These are phyloP conservation scores for Poeciliopsis retropinna DNA, from an alignment of 2,113 vertebrate genomes.

Conservation along the genomic window DNA sequence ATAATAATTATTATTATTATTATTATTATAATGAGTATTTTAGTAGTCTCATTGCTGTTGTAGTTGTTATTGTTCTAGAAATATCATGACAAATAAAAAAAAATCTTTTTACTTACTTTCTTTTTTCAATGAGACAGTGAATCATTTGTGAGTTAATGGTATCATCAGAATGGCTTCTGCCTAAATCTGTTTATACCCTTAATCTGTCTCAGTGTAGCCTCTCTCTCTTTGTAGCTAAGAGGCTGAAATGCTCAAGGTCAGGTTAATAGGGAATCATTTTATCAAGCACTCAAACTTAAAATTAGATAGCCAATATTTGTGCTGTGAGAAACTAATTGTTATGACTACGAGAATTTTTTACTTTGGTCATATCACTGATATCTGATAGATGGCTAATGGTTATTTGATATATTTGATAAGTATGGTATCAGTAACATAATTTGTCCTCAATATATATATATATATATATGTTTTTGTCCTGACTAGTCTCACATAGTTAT, in stretches of 20 bases:
- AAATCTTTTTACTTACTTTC: neutral
- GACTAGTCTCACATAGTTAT: no score
- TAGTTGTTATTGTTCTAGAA: no score
- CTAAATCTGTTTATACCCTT: slow-evolving; percentile 5
- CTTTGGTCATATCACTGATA: neutral
- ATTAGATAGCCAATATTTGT: slow-evolving; percentile 55
- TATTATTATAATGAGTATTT: no score
- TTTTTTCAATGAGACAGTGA: neutral
- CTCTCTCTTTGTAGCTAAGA: slow-evolving; percentile 28
- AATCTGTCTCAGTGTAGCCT: slow-evolving; percentile 39
- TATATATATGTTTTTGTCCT: no score
- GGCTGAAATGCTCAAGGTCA: slow-evolving; percentile 35
- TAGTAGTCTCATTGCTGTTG: no score
- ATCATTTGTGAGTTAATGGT: neutral
- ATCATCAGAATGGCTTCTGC: slow-evolving; percentile 11
- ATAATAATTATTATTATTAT: no score
- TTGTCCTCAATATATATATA: no score
- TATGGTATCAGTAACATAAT: neutral
- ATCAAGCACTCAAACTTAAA: slow-evolving; percentile 47
- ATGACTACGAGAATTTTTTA: neutral
- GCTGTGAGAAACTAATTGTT: neutral
- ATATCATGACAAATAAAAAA: no score
- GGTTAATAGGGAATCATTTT: slow-evolving; percentile 40
- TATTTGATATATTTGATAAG: neutral
- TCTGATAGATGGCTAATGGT: neutral